phyloP scores from a whole-genome alignment of 2,113 vertebrate genomes.

The Vimba vimba region DNA sequence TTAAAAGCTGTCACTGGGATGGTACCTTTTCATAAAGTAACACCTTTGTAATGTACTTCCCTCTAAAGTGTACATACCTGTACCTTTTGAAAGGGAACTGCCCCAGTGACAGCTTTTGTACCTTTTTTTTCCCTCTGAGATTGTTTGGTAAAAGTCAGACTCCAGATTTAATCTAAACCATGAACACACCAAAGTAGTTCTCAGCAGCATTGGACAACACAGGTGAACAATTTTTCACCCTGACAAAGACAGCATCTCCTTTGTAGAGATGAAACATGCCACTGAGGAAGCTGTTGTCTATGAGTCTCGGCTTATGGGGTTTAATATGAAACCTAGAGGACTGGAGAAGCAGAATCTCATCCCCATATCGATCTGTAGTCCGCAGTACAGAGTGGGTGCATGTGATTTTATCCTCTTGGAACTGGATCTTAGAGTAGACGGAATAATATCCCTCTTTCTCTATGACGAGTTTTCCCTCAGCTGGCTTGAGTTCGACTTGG shows the following conservation, averaged over 20 bases:
- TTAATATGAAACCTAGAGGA: slow-evolving; percentile 56
- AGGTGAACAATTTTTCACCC: slow-evolving; percentile 60
- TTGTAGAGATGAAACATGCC: slow-evolving; percentile 77
- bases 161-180: slow-evolving; percentile 71
- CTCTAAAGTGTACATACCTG: too few species aligned
- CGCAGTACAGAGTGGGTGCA: slow-evolving; percentile 69
- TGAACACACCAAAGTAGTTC: slow-evolving; percentile 82
- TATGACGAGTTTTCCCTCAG: slow-evolving; percentile 66
- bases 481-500: slow-evolving; percentile 68
- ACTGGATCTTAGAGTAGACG: slow-evolving; percentile 82
- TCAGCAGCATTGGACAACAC: slow-evolving; percentile 57
- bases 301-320: accelerated
- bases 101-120: too few species aligned
- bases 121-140: too few species aligned
- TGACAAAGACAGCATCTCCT: slow-evolving; percentile 75
- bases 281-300: slow-evolving; percentile 79
- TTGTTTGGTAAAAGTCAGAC: not conserved
- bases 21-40: too few species aligned
- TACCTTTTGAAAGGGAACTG: too few species aligned
- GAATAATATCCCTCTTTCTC: slow-evolving; percentile 77
- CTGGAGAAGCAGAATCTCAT: slow-evolving; percentile 67
- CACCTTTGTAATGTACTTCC: too few species aligned
- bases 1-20: too few species aligned
- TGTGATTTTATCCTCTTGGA: not conserved
- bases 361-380: slow-evolving; percentile 62